phyloP scores from a whole-genome alignment of 2,888 invertebrate species.

The Globia sparganii region DNA sequence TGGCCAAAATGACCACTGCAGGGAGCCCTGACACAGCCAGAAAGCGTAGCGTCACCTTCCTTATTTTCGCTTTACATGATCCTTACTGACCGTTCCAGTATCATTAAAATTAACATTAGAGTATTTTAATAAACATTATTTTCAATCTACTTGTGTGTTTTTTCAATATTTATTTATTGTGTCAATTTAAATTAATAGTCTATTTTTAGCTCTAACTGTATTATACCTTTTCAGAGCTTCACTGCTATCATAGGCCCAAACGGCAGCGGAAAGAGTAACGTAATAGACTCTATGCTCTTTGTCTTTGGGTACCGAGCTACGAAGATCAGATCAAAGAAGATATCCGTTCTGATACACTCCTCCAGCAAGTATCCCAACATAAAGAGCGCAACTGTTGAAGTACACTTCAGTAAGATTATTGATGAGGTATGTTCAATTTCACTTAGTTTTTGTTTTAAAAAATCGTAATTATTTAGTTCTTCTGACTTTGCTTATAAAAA shows the following conservation, averaged over 20 bases:
- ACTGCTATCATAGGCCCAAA: constrained; percentile 99
- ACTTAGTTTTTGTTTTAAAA: neutral
- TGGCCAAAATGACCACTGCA: too few relatives aligned
- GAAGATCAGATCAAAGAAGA: constrained; percentile 98
- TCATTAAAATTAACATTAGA: too few relatives aligned
- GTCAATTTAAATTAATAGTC: neutral
- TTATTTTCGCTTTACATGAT: neutral
- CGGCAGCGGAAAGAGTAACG: constrained; percentile 99
- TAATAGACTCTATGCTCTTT: constrained; percentile 99
- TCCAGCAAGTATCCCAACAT: constrained; percentile 95
- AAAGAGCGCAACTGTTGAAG: constrained; percentile 95
- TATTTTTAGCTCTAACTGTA: neutral
- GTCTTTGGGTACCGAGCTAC: constrained; percentile 99
- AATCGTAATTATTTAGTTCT: neutral
- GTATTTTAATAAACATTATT: neutral
- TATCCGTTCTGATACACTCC: constrained; percentile 97
- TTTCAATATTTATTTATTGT: neutral
- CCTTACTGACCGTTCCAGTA: too few relatives aligned
- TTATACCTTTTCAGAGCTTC: constrained; percentile 93
- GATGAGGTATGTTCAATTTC: constrained; percentile 91
- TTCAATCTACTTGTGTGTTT: neutral
- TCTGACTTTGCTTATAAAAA: too few relatives aligned
- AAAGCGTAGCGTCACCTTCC: too few relatives aligned
- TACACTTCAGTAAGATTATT: constrained; percentile 95
- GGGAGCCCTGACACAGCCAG: too few relatives aligned